Conservation (phyloP, 2,888 invertebrate genomes). For the Unio pictorum region DNA sequence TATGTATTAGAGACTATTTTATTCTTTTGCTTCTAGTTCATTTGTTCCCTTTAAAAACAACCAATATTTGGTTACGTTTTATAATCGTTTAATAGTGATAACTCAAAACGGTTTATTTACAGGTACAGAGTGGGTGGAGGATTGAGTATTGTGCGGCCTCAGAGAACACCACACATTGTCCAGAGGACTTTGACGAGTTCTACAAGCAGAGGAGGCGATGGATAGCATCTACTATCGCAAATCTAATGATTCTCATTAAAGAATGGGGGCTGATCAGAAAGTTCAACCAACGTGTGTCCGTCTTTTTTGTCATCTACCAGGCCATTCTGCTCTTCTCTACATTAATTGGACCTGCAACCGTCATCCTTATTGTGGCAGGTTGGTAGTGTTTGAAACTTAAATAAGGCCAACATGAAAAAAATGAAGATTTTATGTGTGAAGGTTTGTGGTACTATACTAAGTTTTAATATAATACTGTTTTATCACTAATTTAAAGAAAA, state of each 20-base stretch:
- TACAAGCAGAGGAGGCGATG: slow-evolving; percentile 66
- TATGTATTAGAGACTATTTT: no score
- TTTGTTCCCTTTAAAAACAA: not conserved
- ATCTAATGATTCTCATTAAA: slow-evolving; percentile 48
- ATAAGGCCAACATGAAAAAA: no score
- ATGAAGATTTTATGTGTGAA: no score
- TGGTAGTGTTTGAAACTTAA: slow-evolving; percentile 1
- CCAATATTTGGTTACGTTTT: not conserved
- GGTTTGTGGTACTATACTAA: no score
- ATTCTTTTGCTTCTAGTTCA: not conserved
- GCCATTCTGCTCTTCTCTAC: slow-evolving; percentile 59
- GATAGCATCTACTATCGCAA: slow-evolving; percentile 66
- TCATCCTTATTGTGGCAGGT: slow-evolving; percentile 58
- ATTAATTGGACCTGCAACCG: slow-evolving; percentile 56
- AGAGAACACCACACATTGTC: slow-evolving; percentile 63
- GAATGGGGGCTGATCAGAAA: slow-evolving; percentile 45
- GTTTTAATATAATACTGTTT: no score
- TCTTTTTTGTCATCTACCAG: slow-evolving; percentile 62
- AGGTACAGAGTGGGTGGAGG: slow-evolving; percentile 66
- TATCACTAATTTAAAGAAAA: no score
- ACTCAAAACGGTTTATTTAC: not conserved
- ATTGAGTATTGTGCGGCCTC: slow-evolving; percentile 68
- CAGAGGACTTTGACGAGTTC: slow-evolving; percentile 66
- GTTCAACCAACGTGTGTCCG: slow-evolving; percentile 57
- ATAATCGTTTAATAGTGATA: not conserved